Evolutionary conservation across 2,888 invertebrate species (phyloP), one percentile per base, ranked within the genome.

Genomic region (Galerucella calmariensis): DNA sequence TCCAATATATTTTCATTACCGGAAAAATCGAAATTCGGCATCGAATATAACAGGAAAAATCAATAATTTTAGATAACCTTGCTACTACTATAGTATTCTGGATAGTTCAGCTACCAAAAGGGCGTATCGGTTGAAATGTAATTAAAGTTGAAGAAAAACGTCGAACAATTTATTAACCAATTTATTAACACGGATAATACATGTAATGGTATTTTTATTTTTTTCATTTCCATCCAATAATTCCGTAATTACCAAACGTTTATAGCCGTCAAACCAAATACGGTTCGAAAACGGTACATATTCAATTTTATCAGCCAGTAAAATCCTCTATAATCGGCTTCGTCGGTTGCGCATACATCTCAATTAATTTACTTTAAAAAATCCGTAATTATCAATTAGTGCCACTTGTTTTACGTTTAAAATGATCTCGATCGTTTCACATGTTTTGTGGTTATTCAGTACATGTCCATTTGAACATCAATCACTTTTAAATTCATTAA

Each of bases 341-440:
- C n/a, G 24, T 16, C 20, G 53, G 58, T 58, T 58, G n/a, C 58
- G 58, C 58, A 20, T 16, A 58, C 58, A 12, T 58, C n/a, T 58
- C 58, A 58, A 24, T 20, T 58, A 58, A 58, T 58, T 8, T 0
- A 12, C 20, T 24, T 46, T 2, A 24, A 58, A 58, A 58, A n/a
- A 11, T n/a, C 53, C n/a, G 11, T 12, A 58, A 58, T 58, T 58
- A 58, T 58, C 58, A 58, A 16, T 58, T 58, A 58, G 58, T 58
- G 58, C 16, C 10, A 16, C 20, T 58, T 58, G 58, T 58, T 58
- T 53, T 12, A 14, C 48, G 14, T 48, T 48, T 48, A 14, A 48
- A 48, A 48, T 4, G 11, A 16, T 58, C 20, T 20, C 10, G 11
- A 16, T 58, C 11, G 11, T 58, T 58, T 58, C n/a, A 10, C 20